Evolutionary conservation across 2,888 invertebrate genomes (phyloP).

Genomic region (Adelphocoris suturalis): DNA sequence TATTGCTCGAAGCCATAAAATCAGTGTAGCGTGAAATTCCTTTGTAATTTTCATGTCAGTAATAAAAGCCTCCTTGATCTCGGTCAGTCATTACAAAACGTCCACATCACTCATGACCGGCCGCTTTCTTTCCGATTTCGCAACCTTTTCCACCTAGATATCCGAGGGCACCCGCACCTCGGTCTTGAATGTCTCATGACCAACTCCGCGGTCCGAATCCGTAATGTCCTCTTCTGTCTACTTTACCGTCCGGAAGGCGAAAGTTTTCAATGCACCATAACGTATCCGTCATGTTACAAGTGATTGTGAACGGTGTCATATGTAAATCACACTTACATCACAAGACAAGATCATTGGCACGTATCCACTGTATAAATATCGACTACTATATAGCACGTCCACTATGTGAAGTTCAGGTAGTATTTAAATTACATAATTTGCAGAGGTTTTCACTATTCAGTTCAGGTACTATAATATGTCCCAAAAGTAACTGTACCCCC

Average conservation of each 20-base stretch:
- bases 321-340: not conserved
- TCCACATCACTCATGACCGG: not conserved
- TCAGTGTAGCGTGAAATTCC: not conserved
- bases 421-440: too few relatives aligned
- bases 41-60: not conserved
- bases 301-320: not conserved
- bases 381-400: too few relatives aligned
- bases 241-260: conserved; percentile 49
- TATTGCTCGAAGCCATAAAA: too few relatives aligned
- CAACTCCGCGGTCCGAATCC: conserved; percentile 37
- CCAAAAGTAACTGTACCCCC: too few relatives aligned
- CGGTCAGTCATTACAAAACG: conserved; percentile 26
- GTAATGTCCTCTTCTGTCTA: conserved; percentile 42
- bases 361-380: not conserved
- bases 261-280: conserved; percentile 17
- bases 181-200: conserved; percentile 54
- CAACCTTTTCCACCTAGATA: conserved; percentile 38
- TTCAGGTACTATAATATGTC: too few relatives aligned
- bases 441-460: too few relatives aligned
- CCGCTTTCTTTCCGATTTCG: conserved; percentile 53
- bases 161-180: conserved; percentile 8
- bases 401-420: too few relatives aligned
- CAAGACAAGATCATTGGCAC: not conserved
- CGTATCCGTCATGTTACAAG: not conserved
- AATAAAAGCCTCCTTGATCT: not conserved